A percentile compares a stretch with the other conserved stretches of the same genome.
Conservation (phyloP, 2,888 invertebrate species). For the Litoditis marina region DNA sequence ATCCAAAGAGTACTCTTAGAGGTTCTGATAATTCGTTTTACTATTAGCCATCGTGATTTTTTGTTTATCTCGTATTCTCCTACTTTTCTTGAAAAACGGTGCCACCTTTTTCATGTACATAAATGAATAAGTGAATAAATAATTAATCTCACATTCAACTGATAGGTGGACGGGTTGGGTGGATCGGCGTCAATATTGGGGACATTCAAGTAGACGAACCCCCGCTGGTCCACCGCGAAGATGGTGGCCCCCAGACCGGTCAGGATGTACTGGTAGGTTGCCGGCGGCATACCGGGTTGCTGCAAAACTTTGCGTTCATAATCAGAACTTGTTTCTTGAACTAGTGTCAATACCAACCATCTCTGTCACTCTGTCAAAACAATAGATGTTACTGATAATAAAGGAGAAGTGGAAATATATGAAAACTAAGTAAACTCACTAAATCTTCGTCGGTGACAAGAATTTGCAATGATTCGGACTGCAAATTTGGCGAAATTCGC, state of each 20-base stretch:
- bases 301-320: constrained; percentile 42
- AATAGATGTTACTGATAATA: too few relatives aligned
- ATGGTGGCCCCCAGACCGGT: constrained; percentile 60
- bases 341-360: too few relatives aligned
- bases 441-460: constrained; percentile 60
- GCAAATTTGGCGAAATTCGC: constrained; percentile 44
- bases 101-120: too few relatives aligned
- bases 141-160: constrained; percentile 54
- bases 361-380: too few relatives aligned
- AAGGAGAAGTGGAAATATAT: too few relatives aligned
- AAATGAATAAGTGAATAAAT: too few relatives aligned
- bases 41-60: too few relatives aligned
- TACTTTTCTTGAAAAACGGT: too few relatives aligned
- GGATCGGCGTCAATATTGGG: constrained; percentile 56
- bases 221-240: constrained; percentile 61
- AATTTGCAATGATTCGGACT: constrained; percentile 57
- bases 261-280: constrained; percentile 61
- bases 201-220: constrained; percentile 59
- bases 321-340: background rate
- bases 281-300: constrained; percentile 62
- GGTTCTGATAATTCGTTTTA: too few relatives aligned
- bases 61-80: background rate
- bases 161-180: constrained; percentile 54
- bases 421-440: constrained; percentile 30
- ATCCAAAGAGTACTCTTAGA: too few relatives aligned